Evolutionary conservation across 1,140 invertebrate genomes (phyloP).

Genomic region (Drosophila kikkawai): DNA sequence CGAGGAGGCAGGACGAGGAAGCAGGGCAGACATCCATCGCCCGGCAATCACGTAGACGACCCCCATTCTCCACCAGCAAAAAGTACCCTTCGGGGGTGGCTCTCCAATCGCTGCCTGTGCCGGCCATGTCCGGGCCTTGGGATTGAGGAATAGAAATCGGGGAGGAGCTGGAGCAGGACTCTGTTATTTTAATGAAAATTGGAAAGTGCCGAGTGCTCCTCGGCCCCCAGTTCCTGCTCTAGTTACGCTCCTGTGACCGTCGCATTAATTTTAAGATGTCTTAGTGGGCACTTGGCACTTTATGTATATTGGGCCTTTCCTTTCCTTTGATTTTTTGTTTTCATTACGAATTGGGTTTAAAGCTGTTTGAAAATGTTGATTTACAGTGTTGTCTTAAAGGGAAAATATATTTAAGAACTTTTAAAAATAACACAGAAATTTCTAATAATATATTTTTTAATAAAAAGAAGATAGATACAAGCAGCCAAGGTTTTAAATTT

Average conservation of each 20-base stretch:
- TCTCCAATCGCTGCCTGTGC: constrained; percentile 34
- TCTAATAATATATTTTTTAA: too few species aligned
- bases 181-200: constrained; percentile 85
- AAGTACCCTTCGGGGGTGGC: constrained; percentile 53
- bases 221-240: constrained; percentile 21
- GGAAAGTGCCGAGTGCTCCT: constrained; percentile 71
- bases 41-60: constrained; percentile 75
- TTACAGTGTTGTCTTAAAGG: too few species aligned
- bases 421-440: background rate
- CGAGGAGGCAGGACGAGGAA: constrained; percentile 3
- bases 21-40: constrained; percentile 62
- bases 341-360: constrained; percentile 10
- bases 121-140: constrained; percentile 12
- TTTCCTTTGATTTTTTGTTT: constrained; percentile 27
- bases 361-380: background rate
- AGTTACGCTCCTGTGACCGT: constrained; percentile 45
- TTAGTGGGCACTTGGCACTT: constrained; percentile 43
- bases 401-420: background rate
- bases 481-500: too few species aligned
- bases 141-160: constrained; percentile 14
- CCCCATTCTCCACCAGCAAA: constrained; percentile 27
- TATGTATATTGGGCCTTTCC: constrained; percentile 30
- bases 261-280: constrained; percentile 77
- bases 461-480: too few species aligned
- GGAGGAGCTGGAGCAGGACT: constrained; percentile 43